Percentiles rank a stretch among this genome's conserved stretches.
These are phyloP conservation scores for Lithobates sylvaticus DNA, from an alignment of 2,797 vertebrate species.

Conservation along the genomic window DNA sequence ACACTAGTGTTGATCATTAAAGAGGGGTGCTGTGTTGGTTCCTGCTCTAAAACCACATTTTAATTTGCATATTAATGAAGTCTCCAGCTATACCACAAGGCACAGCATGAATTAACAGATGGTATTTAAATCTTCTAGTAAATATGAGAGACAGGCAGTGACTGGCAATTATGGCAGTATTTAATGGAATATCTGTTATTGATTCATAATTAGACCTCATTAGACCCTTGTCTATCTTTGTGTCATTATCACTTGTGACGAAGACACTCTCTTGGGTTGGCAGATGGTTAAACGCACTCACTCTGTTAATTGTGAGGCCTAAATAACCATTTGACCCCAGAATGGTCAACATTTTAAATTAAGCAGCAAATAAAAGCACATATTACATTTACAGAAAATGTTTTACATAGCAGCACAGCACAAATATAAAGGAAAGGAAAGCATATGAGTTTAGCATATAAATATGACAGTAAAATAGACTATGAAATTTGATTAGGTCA, in stretches of 20 bases:
- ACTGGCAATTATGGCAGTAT: conserved; percentile 49
- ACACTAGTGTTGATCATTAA: conserved; percentile 37
- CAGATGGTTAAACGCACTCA: conserved; percentile 5
- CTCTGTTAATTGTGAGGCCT: neutral
- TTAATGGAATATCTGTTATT: conserved; percentile 54
- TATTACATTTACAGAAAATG: neutral
- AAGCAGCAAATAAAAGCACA: neutral
- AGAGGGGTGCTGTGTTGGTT: conserved; percentile 17
- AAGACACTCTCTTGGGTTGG: conserved; percentile 35
- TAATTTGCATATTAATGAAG: conserved; percentile 60
- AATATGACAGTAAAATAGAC: neutral
- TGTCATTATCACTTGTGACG: neutral
- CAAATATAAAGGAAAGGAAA: neutral
- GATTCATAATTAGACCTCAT: conserved; percentile 52
- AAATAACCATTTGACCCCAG: neutral
- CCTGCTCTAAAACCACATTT: neutral
- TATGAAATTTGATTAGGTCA: neutral
- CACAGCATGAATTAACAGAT: conserved; percentile 56
- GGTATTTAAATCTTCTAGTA: conserved; percentile 56
- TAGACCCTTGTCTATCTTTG: conserved; percentile 36
- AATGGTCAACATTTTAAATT: neutral
- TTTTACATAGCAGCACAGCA: neutral
- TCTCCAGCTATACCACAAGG: conserved; percentile 43
- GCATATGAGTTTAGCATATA: neutral
- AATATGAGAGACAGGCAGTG: conserved; percentile 51